Evolutionary conservation across 2,888 invertebrate genomes (phyloP).

Genomic region (Cataglyphis cursor): DNA sequence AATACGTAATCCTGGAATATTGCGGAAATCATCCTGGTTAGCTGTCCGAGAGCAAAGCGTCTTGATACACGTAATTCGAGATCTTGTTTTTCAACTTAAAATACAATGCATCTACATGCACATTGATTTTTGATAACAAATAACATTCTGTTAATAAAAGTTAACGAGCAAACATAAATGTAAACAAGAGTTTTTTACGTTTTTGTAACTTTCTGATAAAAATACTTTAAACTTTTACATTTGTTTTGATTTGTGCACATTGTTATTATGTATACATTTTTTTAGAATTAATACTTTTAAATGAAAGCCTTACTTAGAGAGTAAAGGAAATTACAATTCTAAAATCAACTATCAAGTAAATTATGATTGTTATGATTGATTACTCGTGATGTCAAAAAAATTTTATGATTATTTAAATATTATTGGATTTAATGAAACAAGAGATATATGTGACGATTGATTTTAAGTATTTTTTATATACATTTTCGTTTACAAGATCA

Average conservation of each 20-base stretch:
- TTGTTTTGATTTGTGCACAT: neutral
- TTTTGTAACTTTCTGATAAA: neutral
- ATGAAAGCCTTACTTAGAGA: neutral
- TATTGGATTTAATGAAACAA: neutral
- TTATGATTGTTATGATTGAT: neutral
- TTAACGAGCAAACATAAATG: neutral
- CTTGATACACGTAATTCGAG: constrained; percentile 1
- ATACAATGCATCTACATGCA: neutral
- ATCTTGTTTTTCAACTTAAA: neutral
- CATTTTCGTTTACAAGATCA: neutral
- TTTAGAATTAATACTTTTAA: neutral
- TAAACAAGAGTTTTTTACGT: neutral
- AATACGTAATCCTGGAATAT: constrained; percentile 19
- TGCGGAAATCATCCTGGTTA: constrained; percentile 30
- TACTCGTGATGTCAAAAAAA: neutral
- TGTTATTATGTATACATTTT: neutral
- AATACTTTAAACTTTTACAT: neutral
- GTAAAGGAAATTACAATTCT: neutral
- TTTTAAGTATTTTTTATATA: neutral
- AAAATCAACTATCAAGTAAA: neutral
- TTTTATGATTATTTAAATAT: neutral
- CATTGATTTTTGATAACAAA: neutral
- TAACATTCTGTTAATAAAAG: neutral
- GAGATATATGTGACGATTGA: neutral
- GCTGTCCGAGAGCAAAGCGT: neutral